phyloP scores from a whole-genome alignment of 2,888 invertebrate genomes.

The Ochlodes sylvanus region DNA sequence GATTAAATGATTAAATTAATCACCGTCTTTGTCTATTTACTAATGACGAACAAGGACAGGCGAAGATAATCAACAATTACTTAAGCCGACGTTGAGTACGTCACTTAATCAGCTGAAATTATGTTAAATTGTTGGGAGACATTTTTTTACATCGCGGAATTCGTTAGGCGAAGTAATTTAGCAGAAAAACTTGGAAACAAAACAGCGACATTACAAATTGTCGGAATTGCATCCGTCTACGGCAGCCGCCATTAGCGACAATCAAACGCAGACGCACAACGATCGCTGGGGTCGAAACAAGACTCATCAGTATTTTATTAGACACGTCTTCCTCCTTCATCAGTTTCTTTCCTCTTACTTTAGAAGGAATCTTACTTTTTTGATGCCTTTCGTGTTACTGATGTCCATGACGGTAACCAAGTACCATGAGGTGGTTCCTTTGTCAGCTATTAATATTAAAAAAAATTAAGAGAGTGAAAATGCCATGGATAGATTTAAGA shows the following conservation, averaged over 20 bases:
- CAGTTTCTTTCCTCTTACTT: too few relatives aligned
- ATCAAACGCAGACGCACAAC: conserved; percentile 63
- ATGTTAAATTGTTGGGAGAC: conserved; percentile 2
- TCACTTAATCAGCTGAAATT: conserved; percentile 5
- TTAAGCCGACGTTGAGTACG: neutral
- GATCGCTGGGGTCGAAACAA: conserved; percentile 53
- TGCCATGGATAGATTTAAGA: too few relatives aligned
- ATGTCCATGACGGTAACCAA: too few relatives aligned
- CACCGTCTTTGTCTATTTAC: neutral
- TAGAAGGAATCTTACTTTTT: too few relatives aligned
- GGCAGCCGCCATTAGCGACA: conserved; percentile 66
- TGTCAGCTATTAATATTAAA: too few relatives aligned
- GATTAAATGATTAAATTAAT: neutral
- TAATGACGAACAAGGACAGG: neutral
- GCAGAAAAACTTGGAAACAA: conserved; percentile 35
- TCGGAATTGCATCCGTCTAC: conserved; percentile 52
- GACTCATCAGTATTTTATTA: conserved; percentile 1
- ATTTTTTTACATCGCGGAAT: conserved; percentile 27
- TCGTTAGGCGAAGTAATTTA: conserved; percentile 38
- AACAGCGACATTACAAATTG: conserved; percentile 37
- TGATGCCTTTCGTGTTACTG: too few relatives aligned
- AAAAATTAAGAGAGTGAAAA: too few relatives aligned
- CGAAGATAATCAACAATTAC: conserved; percentile 1
- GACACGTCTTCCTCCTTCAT: too few relatives aligned
- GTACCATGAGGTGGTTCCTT: too few relatives aligned